Evolutionary conservation across 2,888 invertebrate genomes (phyloP), one percentile per base, ranked within the genome.

Genomic region (Eurytoma adleriae): DNA sequence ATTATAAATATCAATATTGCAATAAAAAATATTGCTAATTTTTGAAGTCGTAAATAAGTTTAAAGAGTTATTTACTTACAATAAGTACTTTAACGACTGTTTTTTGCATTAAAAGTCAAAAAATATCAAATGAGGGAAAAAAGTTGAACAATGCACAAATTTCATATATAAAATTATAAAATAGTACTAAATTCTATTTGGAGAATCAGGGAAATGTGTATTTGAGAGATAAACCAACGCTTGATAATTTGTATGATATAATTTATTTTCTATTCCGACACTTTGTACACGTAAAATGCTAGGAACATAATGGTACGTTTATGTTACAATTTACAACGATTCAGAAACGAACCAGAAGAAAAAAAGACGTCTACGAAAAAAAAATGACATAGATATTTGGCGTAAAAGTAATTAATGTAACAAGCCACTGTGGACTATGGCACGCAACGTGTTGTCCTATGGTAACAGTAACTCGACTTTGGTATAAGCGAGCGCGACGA

Each of bases 401-500:
- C 40, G 52, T 73, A 67, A 30, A 69, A 77, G 64, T 77, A 56
- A 78, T 71, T 18, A 57, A 57, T 64, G 14, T 56, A 50, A 50
- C 71, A 75, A 82, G 83, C 83, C 83, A 83, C 79, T 83, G 80
- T 83, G 62, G 75, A 74, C 74, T 83, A 85, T 84, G 84, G 83
- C 83, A 80, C 83, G 62, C 71, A 74, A 80, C 40, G 40, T 59
- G 54, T 72, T 77, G 79, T 77, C 82, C 81, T 7, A 24, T 84
- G 85, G 84, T 86, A 86, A 86, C 86, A 82, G 82, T 82, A 79
- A 81, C 83, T 84, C 80, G 68, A 82, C 87, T 87, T 87, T 87
- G 87, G 87, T 86, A 85, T 56, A 14, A 73, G 40, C 10, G 40
- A 40, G 40, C 40, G 40, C 40, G 10, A 10, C 40, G 40, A 76